Evolutionary conservation across 2,113 vertebrate genomes (phyloP), one percentile per base, ranked within the genome.

Genomic region (Orcinus orca): DNA sequence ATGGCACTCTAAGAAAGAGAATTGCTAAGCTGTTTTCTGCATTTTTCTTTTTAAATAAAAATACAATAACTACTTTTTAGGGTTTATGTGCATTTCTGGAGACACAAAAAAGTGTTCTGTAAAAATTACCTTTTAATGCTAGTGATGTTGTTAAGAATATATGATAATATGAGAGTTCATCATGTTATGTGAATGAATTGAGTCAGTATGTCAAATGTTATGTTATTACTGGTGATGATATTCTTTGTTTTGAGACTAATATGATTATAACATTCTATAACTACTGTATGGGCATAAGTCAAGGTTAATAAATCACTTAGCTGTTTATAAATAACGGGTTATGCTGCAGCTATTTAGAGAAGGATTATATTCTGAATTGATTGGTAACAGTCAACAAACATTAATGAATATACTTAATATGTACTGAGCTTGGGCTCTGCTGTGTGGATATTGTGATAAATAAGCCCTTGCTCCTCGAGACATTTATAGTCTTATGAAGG

Each of bases 21-120:
- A 88, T 85, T 26, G 6, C 41, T 71, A 68, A 73, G n/a, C 68
- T 62, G 20, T 87, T 85, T 93, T 95, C 55, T 88, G 47, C 31
- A 38, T 84, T 92, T 95, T 88, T 95, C 36, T 81, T 94, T 96
- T 95, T 88, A 92, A 94, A 85, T 84, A 94, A 88, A 82, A 88
- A 62, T 65, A 65, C 6, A 79, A 0, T 95, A 81, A 73, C 33
- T 83, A 79, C 31, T 41, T 41, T 63, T 1, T 58, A 21, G 53
- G 29, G 60, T 58, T 93, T 90, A 58, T 55, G 2, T 93, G 33
- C 3, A 12, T 92, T 88, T 90, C 55, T 92, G 31, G n/a, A 94
- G 71, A 73, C 4, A 44, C 8, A 79, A 41, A 33, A 81, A 77
- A 15, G 11, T 63, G 12, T 88, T 92, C 44, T 50, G 8, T 84